Conservation (phyloP, 2,888 invertebrate species). For the Chalcosyrphus nemorum region DNA sequence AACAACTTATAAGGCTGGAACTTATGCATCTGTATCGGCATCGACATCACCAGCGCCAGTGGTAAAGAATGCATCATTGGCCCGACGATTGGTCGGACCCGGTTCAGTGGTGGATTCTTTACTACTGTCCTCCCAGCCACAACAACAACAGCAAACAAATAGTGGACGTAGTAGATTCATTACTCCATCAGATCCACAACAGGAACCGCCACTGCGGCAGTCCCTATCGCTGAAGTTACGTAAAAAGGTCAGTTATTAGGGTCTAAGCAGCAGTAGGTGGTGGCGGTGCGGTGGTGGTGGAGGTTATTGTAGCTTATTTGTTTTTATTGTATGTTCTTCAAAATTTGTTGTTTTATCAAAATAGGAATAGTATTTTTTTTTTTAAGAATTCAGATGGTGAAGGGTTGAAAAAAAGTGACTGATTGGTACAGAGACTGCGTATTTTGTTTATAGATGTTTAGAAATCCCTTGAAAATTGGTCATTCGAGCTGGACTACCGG, state of each 20-base stretch:
- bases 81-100: constrained; percentile 63
- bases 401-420: constrained; percentile 11
- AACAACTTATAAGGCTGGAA: constrained; percentile 30
- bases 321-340: constrained; percentile 46
- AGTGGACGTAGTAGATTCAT: constrained; percentile 71
- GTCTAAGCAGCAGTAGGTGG: constrained; percentile 66
- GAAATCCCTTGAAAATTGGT: neutral
- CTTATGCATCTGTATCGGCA: constrained; percentile 56
- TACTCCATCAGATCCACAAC: constrained; percentile 74
- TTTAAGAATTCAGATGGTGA: neutral
- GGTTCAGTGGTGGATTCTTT: constrained; percentile 67
- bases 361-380: neutral
- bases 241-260: constrained; percentile 81
- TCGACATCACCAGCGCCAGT: constrained; percentile 67
- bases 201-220: constrained; percentile 75
- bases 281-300: constrained; percentile 16
- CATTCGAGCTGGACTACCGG: too few species aligned
- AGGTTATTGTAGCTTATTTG: constrained; percentile 11
- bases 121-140: constrained; percentile 53
- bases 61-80: constrained; percentile 73
- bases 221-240: constrained; percentile 79
- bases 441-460: constrained; percentile 11
- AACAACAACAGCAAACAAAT: constrained; percentile 65
- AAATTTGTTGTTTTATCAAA: constrained; percentile 12
- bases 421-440: constrained; percentile 40